Conservation (phyloP, 2,113 vertebrate species). For the Otocyon megalotis region DNA sequence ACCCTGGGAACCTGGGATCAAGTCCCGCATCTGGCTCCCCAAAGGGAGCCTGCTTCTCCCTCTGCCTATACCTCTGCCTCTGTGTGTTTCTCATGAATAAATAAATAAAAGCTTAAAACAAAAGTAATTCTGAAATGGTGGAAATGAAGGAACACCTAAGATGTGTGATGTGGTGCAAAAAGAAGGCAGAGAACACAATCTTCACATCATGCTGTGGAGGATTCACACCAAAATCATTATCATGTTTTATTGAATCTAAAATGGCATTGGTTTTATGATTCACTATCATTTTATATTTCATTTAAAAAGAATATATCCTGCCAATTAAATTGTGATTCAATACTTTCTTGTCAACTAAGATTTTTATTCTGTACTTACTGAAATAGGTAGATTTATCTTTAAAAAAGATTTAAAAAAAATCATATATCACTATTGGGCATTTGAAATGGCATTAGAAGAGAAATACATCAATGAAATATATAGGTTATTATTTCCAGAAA, state of each 20-base stretch:
- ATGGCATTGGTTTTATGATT: background rate
- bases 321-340: background rate
- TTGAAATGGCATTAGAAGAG: background rate
- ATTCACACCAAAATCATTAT: background rate
- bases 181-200: background rate
- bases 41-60: no score
- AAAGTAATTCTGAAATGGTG: background rate
- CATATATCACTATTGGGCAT: background rate
- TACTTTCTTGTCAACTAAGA: background rate
- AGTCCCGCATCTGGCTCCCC: no score
- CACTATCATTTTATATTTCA: background rate
- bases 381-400: background rate
- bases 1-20: no score
- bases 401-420: background rate
- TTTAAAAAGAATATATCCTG: background rate
- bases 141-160: background rate
- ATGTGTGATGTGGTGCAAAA: background rate
- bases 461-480: background rate
- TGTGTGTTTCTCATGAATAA: background rate
- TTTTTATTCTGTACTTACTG: background rate
- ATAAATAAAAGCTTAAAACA: background rate
- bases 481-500: background rate
- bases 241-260: background rate
- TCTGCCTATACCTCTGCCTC: no score
- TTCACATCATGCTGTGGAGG: background rate